Evolutionary conservation across 2,113 vertebrate species (phyloP), one percentile per base, ranked within the genome.

Genomic region (Nematolebias whitei): DNA sequence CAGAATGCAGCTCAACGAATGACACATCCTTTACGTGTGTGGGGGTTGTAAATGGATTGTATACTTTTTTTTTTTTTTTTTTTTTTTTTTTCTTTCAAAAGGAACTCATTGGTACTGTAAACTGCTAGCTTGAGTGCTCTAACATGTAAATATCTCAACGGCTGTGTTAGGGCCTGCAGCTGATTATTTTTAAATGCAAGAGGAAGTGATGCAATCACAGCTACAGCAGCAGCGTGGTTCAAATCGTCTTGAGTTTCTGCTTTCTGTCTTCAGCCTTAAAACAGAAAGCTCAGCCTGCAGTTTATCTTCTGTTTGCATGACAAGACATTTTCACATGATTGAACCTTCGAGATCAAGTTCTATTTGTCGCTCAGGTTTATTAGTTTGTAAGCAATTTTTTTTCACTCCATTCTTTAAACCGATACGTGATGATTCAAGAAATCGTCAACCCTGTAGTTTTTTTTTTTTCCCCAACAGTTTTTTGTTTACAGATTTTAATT

Each of bases 221-320:
- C 70, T 71, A 62, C 23, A 4, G 48, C 57, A 39, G 71, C 40
- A 52, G n/a, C 16, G 15, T 13, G 19, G 22, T 38, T 16, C 54
- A 52, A 50, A 39, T 61, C 14, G 43, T 26, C 52, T 22, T 45
- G 26, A 29, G 23, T 47, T 14, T 67, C 16, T 29, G 26, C 58
- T 63, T 35, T 57, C 64, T 53, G 24, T 26, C 58, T 41, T 45
- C 66, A 29, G 63, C 20, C 12, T 23, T 57, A n/a, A 78, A 74
- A 35, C 44, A 38, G n/a, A 47, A 55, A 8, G 18, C 23, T 43
- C 2, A 3, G 12, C 45, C 47, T 48, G 50, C 54, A 24, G 61
- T 55, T 52, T 45, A 68, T 71, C 47, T 9, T 19, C 23, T 83
- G 87, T 87, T 90, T 78, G 84, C 78, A 89, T 90, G 89, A 84